Evolutionary conservation across 1,140 invertebrate species (phyloP).

Genomic region (Teleogryllus occipitalis): DNA sequence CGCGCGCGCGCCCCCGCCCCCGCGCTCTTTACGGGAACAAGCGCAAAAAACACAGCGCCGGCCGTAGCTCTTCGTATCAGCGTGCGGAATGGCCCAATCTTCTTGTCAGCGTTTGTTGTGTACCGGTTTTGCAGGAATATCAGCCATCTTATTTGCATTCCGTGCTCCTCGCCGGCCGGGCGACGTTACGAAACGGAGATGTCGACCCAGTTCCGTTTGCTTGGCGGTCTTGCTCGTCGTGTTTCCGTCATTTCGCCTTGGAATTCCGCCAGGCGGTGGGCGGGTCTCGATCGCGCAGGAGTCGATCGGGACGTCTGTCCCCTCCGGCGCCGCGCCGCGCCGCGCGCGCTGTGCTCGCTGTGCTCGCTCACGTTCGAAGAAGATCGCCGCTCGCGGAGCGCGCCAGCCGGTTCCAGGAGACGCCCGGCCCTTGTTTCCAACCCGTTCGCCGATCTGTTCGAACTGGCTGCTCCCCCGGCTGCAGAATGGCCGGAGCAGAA

Average conservation of each 20-base stretch:
- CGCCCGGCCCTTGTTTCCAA: neutral
- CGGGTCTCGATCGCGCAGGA: neutral
- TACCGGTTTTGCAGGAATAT: neutral
- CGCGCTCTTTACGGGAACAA: neutral
- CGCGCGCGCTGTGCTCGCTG: neutral
- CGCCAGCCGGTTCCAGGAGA: neutral
- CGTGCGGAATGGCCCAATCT: neutral
- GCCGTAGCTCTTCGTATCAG: neutral
- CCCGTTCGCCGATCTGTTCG: too few species aligned
- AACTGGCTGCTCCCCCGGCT: too few species aligned
- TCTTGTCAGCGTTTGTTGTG: neutral
- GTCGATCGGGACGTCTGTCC: neutral
- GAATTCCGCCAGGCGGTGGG: neutral
- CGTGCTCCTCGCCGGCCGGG: neutral
- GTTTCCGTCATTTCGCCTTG: neutral
- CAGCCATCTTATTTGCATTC: neutral
- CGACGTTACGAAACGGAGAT: neutral
- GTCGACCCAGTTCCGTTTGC: neutral
- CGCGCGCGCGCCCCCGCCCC: too few species aligned
- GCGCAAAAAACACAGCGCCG: neutral
- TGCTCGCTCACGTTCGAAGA: neutral
- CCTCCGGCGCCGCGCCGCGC: too few species aligned
- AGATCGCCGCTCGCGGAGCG: neutral
- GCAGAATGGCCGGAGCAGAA: too few species aligned
- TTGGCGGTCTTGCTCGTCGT: neutral